These are phyloP conservation scores for Julus scandinavius DNA, from an alignment of 2,888 invertebrate genomes.

Conservation along the genomic window DNA sequence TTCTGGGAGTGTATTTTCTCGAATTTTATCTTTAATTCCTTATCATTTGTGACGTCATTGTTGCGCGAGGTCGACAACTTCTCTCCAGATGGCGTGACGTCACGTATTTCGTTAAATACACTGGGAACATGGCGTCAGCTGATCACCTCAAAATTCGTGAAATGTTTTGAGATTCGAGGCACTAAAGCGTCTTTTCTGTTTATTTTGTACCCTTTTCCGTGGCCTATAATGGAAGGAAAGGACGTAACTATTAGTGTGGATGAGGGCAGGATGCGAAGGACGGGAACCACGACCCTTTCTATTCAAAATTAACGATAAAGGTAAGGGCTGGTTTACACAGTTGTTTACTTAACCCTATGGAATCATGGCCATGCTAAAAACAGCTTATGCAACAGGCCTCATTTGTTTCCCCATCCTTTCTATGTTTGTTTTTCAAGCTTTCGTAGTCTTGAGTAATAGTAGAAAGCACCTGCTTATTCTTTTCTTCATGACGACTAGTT, in stretches of 20 bases:
- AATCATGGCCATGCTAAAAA: conserved; percentile 3
- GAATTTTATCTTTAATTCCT: background rate
- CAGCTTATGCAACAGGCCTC: conserved; percentile 32
- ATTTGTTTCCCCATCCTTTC: background rate
- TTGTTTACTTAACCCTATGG: background rate
- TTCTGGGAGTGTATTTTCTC: background rate
- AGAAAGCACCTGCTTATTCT: background rate
- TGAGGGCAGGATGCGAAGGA: background rate
- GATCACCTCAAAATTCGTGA: conserved; percentile 2
- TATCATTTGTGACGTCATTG: background rate
- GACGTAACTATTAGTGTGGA: background rate
- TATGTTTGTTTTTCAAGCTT: background rate
- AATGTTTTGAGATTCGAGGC: conserved; percentile 24
- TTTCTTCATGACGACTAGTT: background rate
- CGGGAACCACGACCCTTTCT: background rate
- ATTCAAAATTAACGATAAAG: background rate
- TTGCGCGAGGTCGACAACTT: conserved; percentile 41
- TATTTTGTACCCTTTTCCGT: background rate
- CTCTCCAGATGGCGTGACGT: conserved; percentile 48
- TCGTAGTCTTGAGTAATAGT: background rate
- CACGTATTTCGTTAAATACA: background rate
- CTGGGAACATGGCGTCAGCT: conserved; percentile 51
- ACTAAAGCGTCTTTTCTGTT: background rate
- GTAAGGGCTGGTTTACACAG: background rate
- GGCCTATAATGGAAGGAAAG: background rate